Percentiles rank a stretch among this genome's conserved stretches.
phyloP scores from a whole-genome alignment of 2,888 invertebrate genomes.

The Patella caerulea region DNA sequence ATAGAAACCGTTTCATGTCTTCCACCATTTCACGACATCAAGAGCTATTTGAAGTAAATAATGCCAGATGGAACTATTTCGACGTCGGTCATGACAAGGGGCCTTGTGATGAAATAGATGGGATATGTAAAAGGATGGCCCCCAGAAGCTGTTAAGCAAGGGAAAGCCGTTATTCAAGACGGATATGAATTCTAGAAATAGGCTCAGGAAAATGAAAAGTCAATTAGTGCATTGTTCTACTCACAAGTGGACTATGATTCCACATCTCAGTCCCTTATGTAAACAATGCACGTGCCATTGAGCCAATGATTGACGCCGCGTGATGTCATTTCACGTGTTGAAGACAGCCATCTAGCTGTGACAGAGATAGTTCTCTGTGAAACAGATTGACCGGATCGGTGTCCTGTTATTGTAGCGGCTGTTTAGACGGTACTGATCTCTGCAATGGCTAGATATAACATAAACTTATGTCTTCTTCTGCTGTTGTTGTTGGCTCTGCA shows the following conservation, averaged over 20 bases:
- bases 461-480: too few relatives aligned
- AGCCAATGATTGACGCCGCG: too few relatives aligned
- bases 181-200: slow-evolving; percentile 22
- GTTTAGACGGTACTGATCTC: neutral
- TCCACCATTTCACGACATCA: slow-evolving; percentile 21
- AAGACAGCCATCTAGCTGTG: too few relatives aligned
- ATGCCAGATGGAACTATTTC: slow-evolving; percentile 36
- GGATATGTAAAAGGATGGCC: slow-evolving; percentile 26
- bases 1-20: slow-evolving; percentile 38
- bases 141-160: slow-evolving; percentile 32
- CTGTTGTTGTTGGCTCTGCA: too few relatives aligned
- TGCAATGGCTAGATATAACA: neutral
- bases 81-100: slow-evolving; percentile 37
- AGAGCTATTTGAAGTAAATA: slow-evolving; percentile 22
- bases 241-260: neutral
- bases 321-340: too few relatives aligned
- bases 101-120: slow-evolving; percentile 38
- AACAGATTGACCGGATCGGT: neutral
- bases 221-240: slow-evolving; percentile 3
- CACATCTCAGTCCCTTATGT: neutral
- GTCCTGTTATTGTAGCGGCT: neutral
- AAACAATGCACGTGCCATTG: too few relatives aligned
- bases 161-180: slow-evolving; percentile 27
- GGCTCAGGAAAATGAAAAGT: slow-evolving; percentile 12
- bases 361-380: neutral